Evolutionary conservation across 2,797 vertebrate genomes (phyloP), one percentile per base, ranked within the genome.

Genomic region (Chrysocyon brachyurus): DNA sequence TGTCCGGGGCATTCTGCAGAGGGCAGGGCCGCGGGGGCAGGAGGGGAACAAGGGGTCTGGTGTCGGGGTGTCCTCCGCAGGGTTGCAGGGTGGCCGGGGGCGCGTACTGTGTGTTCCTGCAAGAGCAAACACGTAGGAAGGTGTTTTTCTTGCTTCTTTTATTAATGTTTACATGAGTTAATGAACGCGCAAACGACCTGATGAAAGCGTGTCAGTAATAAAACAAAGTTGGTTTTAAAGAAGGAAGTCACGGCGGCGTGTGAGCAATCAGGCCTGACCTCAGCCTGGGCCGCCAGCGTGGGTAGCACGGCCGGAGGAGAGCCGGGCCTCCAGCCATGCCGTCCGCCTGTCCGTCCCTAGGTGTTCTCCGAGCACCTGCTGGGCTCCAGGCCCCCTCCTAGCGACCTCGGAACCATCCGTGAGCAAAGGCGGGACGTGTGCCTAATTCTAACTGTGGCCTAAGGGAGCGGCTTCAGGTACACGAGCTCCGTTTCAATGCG

Each of bases 11-110:
- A 5, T 26, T 56, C 6, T 3, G 31, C 33, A 33, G 59, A 75
- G 46, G 36, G 59, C 82, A 21, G 68, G 70, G 33, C 9, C 3
- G 40, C 17, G 5, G 19, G 75, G 22, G 31, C 26, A 6, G 21
- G 6, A 40, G 17, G 7, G 56, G 64, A 56, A 46, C 40, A 24
- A 33, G 54, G 64, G 12, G 17, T 10, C 3, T 21, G 28, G 57
- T 6, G 0, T 36, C 28, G n/a, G 68, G 19, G 36, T 63, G 52
- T 66, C 40, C 68, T 24, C n/a, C 40, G 5, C 40, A 46, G 40
- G 40, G 40, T n/a, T 26, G 36, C 14, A 36, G 66, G 0, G 26
- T 0, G 3, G 36, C 36, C 2, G 3, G 0, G 0, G 0, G 0
- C 49, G 59, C 6, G 0, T n/a, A 5, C 40, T 21, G 31, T 52